Evolutionary conservation across 1,140 invertebrate genomes (phyloP), one percentile per base, ranked within the genome.

Genomic region (Drosophila willistoni): DNA sequence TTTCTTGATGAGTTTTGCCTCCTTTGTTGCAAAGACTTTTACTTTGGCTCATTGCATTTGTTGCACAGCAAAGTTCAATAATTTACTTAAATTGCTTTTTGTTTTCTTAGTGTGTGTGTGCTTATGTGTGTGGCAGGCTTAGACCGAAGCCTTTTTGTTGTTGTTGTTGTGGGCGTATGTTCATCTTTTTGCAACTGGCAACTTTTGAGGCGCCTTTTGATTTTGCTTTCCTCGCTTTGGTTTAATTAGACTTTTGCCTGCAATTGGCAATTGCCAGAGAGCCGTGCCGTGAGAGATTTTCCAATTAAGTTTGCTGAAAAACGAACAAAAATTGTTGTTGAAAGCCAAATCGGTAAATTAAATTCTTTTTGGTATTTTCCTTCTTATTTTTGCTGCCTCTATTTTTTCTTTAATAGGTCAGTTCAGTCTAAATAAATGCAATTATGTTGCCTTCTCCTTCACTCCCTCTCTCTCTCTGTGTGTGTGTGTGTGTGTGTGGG

Each of bases 231-330:
- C 56, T 61, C 7, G 72, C 71, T 86, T 51, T 51, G 44, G 44
- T 51, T 51, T 86, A 87, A 86, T 86, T 87, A 83, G 79, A 79
- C 69, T 74, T 34, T 74, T 75, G 68, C 68, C 68, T 36, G 73
- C 81, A 78, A 62, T 79, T 74, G 69, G 56, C 73, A 76, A 78
- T 73, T 86, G 68, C 65, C 59, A 60, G 44, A 47, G 55, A 47
- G 55, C 70, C 83, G 83, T 86, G 55, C 70, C 83, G 83, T 86
- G 83, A 87, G 83, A 86, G 79, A 79, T 77, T 86, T 87, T 87
- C 83, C 83, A 86, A 86, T 86, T 86, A 86, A 86, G 67, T 87
- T 87, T 68, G 66, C 73, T 64, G 17, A 36, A 44, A 29, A 29
- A 7, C 29, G 29, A 6, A 29, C 0, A 36, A 36, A 39, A 56